Percentiles rank a stretch among this genome's conserved stretches.
Conservation (phyloP, 2,888 invertebrate species). For the Conistra vaccinii region DNA sequence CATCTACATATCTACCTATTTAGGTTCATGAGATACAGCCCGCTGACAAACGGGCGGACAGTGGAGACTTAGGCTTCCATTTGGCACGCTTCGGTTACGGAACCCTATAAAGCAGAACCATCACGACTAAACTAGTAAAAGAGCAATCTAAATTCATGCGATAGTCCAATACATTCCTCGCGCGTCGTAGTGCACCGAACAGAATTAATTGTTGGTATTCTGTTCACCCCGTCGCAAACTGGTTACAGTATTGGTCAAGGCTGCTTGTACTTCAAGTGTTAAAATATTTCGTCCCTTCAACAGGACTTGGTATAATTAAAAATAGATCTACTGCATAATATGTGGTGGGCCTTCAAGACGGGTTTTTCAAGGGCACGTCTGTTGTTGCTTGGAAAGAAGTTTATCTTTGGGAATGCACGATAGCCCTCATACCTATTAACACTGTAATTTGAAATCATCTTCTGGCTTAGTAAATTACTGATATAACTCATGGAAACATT, state of each 20-base stretch:
- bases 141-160: conserved; percentile 31
- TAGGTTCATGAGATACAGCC: no score
- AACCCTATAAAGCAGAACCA: neutral
- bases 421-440: no score
- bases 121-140: conserved; percentile 1
- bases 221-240: conserved; percentile 39
- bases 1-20: no score
- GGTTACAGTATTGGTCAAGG: conserved; percentile 65
- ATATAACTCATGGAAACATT: no score
- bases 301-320: conserved; percentile 34
- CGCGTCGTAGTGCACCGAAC: conserved; percentile 6
- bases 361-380: conserved; percentile 46
- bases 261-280: conserved; percentile 42
- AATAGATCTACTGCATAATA: conserved; percentile 57
- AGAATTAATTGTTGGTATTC: conserved; percentile 27
- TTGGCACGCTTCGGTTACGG: no score
- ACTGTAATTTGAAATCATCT: no score
- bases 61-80: no score
- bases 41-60: no score
- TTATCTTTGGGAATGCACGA: conserved; percentile 6
- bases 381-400: conserved; percentile 13
- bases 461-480: no score
- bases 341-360: conserved; percentile 49
- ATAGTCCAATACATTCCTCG: conserved; percentile 37
- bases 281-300: conserved; percentile 52